Base-by-base conservation (phyloP, 2,113 vertebrate genomes). In the Callospermophilus lateralis region DNA sequence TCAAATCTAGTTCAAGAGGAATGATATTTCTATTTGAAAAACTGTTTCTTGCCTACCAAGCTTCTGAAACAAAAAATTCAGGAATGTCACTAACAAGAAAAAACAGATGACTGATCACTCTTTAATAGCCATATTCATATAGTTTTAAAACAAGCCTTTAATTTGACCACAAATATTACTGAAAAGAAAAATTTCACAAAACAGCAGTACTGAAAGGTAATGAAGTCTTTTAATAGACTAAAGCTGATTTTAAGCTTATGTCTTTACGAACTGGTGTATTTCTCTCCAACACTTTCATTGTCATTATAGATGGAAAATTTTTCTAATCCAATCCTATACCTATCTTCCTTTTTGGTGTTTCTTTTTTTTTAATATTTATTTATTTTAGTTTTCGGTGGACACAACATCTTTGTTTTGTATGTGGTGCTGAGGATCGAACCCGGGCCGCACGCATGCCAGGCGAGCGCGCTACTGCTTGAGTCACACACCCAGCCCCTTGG, bases 1-100 rank as follows among this genome's bases (percentile, higher is more conserved):
- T 80, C 32, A 68, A 67, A 86, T 68, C 10, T 90, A 51, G 24
- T 90, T 92, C 4, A n/a, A 92, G 15, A 48, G 13, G 8, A 70
- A 37, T 74, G 9, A 34, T 51, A 37, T 88, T 74, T 92, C 80
- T 45, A 24, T 58, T 39, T 67, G 24, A 65, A 92, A 88, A 45
- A 24, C 12, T 77, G 79, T 51, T 90, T 76, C 79, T 88, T 28
- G 0, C 45, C 15, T 87, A 72, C 74, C 11, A 77, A 58, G 8
- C 67, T 83, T 85, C 70, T 93, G 19, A 93, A 93, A 45, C 19
- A 77, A 94, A 93, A 68, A 45, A 58, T 89, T 92, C 37, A 83
- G 28, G 17, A 68, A 70, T 63, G 79, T 67, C 42, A 91, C 3
- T 58, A 85, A 58, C 5, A 55, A 70, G 34, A 68, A 90, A 90